Evolutionary conservation across 2,113 vertebrate genomes (phyloP), one percentile per base, ranked within the genome.

Genomic region (Sphyrna mokarran): DNA sequence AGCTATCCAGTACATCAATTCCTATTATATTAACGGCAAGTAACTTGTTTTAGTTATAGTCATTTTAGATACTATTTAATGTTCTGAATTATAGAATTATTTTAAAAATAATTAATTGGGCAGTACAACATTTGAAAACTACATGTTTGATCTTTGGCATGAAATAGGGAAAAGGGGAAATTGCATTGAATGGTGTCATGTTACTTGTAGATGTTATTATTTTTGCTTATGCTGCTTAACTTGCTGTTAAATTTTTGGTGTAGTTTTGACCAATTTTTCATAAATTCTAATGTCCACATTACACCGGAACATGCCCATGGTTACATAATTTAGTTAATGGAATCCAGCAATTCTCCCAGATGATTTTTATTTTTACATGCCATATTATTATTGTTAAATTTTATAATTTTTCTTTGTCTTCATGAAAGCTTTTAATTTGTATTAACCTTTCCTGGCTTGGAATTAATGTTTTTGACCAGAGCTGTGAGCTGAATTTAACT

Each of bases 1-100:
- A 3, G 99, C 99, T 96, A 99, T 99, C 97, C 99, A 99, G 97
- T 99, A 99, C 97, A 99, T 99, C 97, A 99, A 99, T 97, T 99
- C 99, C 26, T 99, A 99, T 96, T 99, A 99, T 96, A 99, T 99
- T 97, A 99, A 99, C 14, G 99, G 99, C 99, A 96, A 94, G 98
- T 97, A 1, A 72, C 23, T 54, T 58, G 14, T 48, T 86, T 94
- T 66, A 5, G 87, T 90, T 54, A 61, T 90, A 48, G 54, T 94
- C 48, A 54, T 48, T 26, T 48, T 76, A 48, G 10, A 1, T 68
- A 72, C 14, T 6, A 37, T 1, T 10, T 37, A 9, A 90, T 93
- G 66, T 37, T 93, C 80, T 83, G 16, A 40, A 90, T 3, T 29
- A 26, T 61, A 26, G 48, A 61, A 63, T 63, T 63, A 13, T 86